Evolutionary conservation across 64 coral and sea anemone species (phyloP).

Genomic region (Montipora efflorescens): DNA sequence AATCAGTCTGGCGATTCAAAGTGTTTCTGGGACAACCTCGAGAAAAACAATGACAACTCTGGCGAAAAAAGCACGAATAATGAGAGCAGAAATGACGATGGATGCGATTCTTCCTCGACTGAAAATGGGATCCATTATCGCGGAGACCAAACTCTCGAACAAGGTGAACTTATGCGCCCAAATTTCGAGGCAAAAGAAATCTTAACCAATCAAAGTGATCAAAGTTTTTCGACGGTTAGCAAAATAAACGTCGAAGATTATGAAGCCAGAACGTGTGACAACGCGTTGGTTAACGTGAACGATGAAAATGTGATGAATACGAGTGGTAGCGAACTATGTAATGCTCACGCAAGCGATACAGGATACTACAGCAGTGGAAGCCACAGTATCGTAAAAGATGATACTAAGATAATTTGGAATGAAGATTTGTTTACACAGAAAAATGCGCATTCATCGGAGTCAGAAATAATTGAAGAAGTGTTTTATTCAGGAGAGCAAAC

Average conservation of each 20-base stretch:
- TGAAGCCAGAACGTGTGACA: neutral
- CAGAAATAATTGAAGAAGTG: neutral
- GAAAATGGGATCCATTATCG: neutral
- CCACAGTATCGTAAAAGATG: slow-evolving; percentile 11
- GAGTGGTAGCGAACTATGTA: neutral
- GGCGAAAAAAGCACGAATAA: neutral
- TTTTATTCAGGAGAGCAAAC: neutral
- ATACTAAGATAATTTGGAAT: slow-evolving; percentile 20
- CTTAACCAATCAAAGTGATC: neutral
- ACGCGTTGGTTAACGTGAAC: neutral
- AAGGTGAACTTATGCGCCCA: neutral
- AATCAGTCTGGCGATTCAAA: neutral
- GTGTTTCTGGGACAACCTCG: slow-evolving; percentile 43
- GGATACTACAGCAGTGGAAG: slow-evolving; percentile 35
- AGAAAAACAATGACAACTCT: slow-evolving; percentile 30
- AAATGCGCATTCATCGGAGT: neutral
- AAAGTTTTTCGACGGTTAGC: neutral
- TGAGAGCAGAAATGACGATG: neutral
- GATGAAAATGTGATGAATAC: neutral
- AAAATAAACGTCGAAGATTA: slow-evolving; percentile 38
- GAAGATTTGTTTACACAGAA: slow-evolving; percentile 39
- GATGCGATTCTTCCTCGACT: neutral
- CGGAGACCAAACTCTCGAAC: neutral
- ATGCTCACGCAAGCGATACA: neutral
- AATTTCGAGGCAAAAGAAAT: neutral